Percentiles rank a stretch among this genome's conserved stretches.
These are phyloP conservation scores for Napeogenes inachia DNA, from an alignment of 2,888 invertebrate species.

Conservation along the genomic window DNA sequence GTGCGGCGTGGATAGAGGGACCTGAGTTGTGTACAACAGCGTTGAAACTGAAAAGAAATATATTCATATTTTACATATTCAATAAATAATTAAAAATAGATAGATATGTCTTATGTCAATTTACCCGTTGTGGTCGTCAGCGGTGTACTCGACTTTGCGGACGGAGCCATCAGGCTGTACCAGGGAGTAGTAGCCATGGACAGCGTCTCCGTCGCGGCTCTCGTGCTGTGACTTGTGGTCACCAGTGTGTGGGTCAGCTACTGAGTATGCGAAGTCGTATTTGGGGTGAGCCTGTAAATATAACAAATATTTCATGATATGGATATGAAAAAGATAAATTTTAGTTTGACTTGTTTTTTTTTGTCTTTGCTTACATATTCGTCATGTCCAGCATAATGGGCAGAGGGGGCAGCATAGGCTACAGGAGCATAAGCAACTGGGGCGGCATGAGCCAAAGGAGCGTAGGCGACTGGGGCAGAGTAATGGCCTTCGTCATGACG, in stretches of 20 bases:
- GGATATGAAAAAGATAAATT: background rate
- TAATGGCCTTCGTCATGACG: slow-evolving; percentile 46
- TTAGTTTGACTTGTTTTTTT: background rate
- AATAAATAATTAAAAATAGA: background rate
- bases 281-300: slow-evolving; percentile 42
- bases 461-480: slow-evolving; percentile 33
- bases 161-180: slow-evolving; percentile 65
- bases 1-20: slow-evolving; percentile 52
- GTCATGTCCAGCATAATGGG: slow-evolving; percentile 41
- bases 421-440: slow-evolving; percentile 30
- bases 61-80: background rate
- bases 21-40: slow-evolving; percentile 59
- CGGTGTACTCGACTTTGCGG: slow-evolving; percentile 60
- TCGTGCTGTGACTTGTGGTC: slow-evolving; percentile 69
- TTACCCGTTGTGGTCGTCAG: slow-evolving; percentile 61
- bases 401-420: slow-evolving; percentile 39
- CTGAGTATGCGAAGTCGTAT: slow-evolving; percentile 61
- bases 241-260: slow-evolving; percentile 67
- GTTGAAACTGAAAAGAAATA: slow-evolving; percentile 27
- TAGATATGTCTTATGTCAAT: background rate
- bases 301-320: background rate
- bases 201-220: slow-evolving; percentile 58
- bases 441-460: slow-evolving; percentile 40
- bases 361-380: slow-evolving; percentile 36
- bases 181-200: slow-evolving; percentile 74